phyloP scores from a whole-genome alignment of 2,888 invertebrate genomes.

The Gymnoscelis rufifasciata region DNA sequence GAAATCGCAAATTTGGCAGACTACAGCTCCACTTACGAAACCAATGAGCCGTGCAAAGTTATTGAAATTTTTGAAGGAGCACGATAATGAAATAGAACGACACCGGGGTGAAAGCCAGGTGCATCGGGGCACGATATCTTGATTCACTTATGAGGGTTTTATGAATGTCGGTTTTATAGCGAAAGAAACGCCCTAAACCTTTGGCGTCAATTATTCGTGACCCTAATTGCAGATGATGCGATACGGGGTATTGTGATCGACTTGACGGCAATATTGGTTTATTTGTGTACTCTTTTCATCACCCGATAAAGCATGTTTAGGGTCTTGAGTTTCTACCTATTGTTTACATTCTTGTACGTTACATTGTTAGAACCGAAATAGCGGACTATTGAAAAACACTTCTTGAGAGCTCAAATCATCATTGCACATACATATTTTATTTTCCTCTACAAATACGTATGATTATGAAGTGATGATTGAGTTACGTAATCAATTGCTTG shows the following conservation, averaged over 20 bases:
- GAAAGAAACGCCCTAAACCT: slow-evolving; percentile 65
- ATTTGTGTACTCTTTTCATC: slow-evolving; percentile 52
- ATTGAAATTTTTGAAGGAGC: slow-evolving; percentile 62
- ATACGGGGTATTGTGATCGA: slow-evolving; percentile 62
- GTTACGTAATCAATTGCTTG: slow-evolving; percentile 19
- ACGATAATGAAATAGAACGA: slow-evolving; percentile 44
- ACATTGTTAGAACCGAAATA: slow-evolving; percentile 37
- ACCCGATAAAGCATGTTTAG: slow-evolving; percentile 47
- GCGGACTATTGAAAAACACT: slow-evolving; percentile 20
- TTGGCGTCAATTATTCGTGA: slow-evolving; percentile 74
- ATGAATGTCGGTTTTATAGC: slow-evolving; percentile 60
- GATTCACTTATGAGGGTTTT: slow-evolving; percentile 72
- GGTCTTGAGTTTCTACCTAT: slow-evolving; percentile 49
- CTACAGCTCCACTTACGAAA: slow-evolving; percentile 44
- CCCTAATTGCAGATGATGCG: slow-evolving; percentile 78
- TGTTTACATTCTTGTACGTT: slow-evolving; percentile 48
- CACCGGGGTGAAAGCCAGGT: slow-evolving; percentile 69
- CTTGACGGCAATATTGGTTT: slow-evolving; percentile 68
- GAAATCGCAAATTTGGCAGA: slow-evolving; percentile 42
- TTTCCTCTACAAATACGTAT: too few species aligned
- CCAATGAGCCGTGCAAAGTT: slow-evolving; percentile 64
- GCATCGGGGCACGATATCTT: slow-evolving; percentile 70
- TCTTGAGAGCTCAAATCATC: slow-evolving; percentile 9
- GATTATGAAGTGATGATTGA: slow-evolving; percentile 20
- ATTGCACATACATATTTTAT: too few species aligned